Evolutionary conservation across 2,797 vertebrate species (phyloP), one percentile per base, ranked within the genome.

Genomic region (Mormyrus hasselquistii): DNA sequence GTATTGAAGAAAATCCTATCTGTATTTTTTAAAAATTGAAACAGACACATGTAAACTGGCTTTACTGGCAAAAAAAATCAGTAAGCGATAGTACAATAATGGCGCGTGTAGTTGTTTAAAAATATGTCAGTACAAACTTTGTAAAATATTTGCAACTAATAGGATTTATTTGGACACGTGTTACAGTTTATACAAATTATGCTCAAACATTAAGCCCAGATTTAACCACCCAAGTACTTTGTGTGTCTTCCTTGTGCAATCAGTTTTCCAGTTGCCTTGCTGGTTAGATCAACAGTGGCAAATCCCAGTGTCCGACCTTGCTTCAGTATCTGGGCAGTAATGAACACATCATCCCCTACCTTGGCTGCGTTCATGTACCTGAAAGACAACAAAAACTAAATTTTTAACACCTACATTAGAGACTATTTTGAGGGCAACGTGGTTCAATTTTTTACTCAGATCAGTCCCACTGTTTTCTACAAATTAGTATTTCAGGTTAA

Each of bases 191-290:
- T 25, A 12, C 44, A 49, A 84, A 25, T 85, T 25, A 34, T 53
- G 25, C 25, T 49, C 41, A 29, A 52, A 85, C 49, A 84, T 38
- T 38, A 73, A 73, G 19, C 41, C 19, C 38, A 85, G 44, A 29
- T 85, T 94, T 93, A 95, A 91, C 91, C 93, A 82, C 97, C 97
- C 2, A 99, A 91, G 94, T 97, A 96, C 92, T 99, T 99, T 0
- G 98, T 99, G 91, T 99, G 98, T 92, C 97, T 95, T 38, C 98
- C 98, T 94, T 99, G 98, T 88, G 98, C 99, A 87, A 99, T 94
- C 88, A 98, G 90, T 93, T 97, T 98, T 88, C 99, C 98, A 0
- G 97, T 97, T 0, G 91, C 93, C 92, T 99, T 99, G 95, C 93
- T 97, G 88, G 95, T 97, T 91, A 99, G 94, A 92, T 99, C 98